These are phyloP conservation scores for Poeciliopsis presidionis DNA, from an alignment of 2,797 vertebrate genomes.

Conservation along the genomic window DNA sequence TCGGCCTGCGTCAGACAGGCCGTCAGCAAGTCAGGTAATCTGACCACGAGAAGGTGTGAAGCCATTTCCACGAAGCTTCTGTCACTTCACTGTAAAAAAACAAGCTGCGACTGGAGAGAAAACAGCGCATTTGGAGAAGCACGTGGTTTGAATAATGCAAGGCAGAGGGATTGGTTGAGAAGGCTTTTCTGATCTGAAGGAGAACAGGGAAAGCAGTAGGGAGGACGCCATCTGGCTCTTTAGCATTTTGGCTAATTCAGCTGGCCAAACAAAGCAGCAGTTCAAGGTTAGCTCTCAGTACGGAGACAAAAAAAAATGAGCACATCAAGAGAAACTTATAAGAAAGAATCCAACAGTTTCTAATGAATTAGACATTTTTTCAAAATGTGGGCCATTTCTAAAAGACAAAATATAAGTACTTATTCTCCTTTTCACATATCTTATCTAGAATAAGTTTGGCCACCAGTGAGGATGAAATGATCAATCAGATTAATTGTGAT, in stretches of 20 bases:
- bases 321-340: neutral
- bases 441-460: neutral
- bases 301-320: neutral
- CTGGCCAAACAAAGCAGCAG: neutral
- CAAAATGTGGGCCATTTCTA: neutral
- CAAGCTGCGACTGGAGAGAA: conserved; percentile 52
- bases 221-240: neutral
- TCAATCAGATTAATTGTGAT: no score
- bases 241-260: neutral
- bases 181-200: conserved; percentile 3
- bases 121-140: conserved; percentile 25
- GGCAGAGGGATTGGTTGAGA: neutral
- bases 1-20: conserved; percentile 71
- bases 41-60: conserved; percentile 58
- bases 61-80: conserved; percentile 73
- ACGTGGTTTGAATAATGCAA: neutral
- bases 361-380: neutral
- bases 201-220: rapidly evolving
- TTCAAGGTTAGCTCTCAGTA: neutral
- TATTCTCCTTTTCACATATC: neutral
- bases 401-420: neutral
- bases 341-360: neutral
- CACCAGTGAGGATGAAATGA: conserved; percentile 77
- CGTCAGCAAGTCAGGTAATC: conserved; percentile 68
- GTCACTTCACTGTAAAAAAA: conserved; percentile 49